A percentile compares a stretch with the other conserved stretches of the same genome.
These are phyloP conservation scores for Archips xylosteana DNA, from an alignment of 2,888 invertebrate genomes.

Conservation along the genomic window DNA sequence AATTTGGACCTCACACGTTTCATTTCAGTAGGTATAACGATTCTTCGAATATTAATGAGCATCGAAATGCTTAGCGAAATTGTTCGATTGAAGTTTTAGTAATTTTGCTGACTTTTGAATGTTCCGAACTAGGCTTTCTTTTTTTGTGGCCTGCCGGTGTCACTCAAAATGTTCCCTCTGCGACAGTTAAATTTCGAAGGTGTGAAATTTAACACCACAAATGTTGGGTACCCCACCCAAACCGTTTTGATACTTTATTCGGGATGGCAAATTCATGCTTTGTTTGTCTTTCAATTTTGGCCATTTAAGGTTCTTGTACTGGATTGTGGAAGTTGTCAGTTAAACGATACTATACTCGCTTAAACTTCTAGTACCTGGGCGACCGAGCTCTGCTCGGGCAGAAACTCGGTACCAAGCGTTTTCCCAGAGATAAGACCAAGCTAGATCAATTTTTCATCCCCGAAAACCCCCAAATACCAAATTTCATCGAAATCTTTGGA, in stretches of 20 bases:
- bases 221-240: constrained; percentile 28
- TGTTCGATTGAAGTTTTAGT: background rate
- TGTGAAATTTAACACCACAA: constrained; percentile 49
- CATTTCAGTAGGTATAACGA: background rate
- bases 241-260: constrained; percentile 49
- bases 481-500: too few species aligned
- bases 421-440: too few species aligned
- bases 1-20: constrained; percentile 1
- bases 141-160: constrained; percentile 59
- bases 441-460: too few species aligned
- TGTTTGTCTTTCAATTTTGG: background rate
- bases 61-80: background rate
- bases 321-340: too few species aligned
- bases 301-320: background rate
- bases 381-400: too few species aligned
- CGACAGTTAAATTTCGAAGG: constrained; percentile 66
- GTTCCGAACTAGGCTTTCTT: constrained; percentile 14
- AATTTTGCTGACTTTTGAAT: background rate
- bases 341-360: too few species aligned
- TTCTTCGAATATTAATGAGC: background rate
- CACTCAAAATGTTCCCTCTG: constrained; percentile 54
- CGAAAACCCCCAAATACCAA: too few species aligned
- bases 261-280: too few species aligned
- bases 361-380: too few species aligned
- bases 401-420: too few species aligned